Base-by-base conservation (phyloP, 2,113 vertebrate species). In the Gymnobelideus leadbeateri region DNA sequence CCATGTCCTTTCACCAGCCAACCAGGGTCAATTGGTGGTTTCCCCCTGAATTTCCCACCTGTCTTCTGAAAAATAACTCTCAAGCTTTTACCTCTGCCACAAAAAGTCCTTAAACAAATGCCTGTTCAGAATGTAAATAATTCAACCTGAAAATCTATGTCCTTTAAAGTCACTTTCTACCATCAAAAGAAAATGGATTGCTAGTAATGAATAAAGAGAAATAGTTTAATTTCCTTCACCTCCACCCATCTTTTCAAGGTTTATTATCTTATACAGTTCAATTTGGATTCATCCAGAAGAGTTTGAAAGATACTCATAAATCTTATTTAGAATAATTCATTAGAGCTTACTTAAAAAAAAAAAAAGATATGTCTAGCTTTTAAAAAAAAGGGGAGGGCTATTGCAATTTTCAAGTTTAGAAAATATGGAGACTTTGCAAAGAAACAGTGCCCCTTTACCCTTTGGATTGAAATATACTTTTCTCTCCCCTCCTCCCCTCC, bases 271-370 rank as follows among this genome's bases (percentile, higher is more conserved):
- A 91, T 57, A 53, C 16, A 89, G 89, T 92, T 94, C 24, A 3
- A n/a, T 89, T 93, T 95, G 51, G 95, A 61, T 94, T 84, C n/a
- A 84, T n/a, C 68, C 94, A 47, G 61, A 89, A 53, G 6, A 46
- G 51, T 84, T 84, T 84, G 90, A 92, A 2, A 26, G 19, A 93
- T 9, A 1, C 52, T 92, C 19, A 77, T 43, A 94, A 91, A 37
- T 89, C 28, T 93, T 84, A 52, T 43, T 51, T 95, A 89, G 90
- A 51, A 49, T 84, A 91, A 92, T 43, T 51, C 91, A 84, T 89
- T 95, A 93, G 43, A 91, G 57, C 89, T 89, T 61, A 92, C 10
- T 92, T 46, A 93, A 92, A 96, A 92, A 26, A 94, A 96, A 90
- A 57, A 37, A 53, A 0, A 90, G 50, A 77, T 21, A 90, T 91